phyloP scores from a whole-genome alignment of 2,888 invertebrate species.

The Trichogramma dendrolimi region DNA sequence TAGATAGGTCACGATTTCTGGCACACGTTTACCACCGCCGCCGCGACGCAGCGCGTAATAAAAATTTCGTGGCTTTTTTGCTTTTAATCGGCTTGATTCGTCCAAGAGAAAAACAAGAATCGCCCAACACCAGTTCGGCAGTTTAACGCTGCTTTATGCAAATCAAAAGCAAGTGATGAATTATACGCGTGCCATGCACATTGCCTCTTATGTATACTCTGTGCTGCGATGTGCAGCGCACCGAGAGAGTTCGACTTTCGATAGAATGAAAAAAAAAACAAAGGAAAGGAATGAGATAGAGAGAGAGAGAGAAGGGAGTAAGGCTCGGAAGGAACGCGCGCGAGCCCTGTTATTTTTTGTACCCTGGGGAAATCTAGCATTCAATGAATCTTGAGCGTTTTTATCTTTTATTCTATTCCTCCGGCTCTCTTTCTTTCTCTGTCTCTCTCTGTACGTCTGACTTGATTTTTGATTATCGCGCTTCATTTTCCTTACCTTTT shows the following conservation, averaged over 20 bases:
- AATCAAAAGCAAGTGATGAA: too few relatives aligned
- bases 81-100: too few relatives aligned
- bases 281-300: background rate
- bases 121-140: too few relatives aligned
- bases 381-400: constrained; percentile 33
- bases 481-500: background rate
- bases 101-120: too few relatives aligned
- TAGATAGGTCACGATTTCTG: too few relatives aligned
- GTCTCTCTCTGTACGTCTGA: background rate
- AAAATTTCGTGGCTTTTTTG: too few relatives aligned
- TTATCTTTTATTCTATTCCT: background rate
- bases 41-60: too few relatives aligned
- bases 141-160: too few relatives aligned
- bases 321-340: constrained; percentile 7
- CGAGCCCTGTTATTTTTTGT: constrained; percentile 34
- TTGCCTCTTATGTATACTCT: too few relatives aligned
- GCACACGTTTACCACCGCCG: too few relatives aligned
- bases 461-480: background rate
- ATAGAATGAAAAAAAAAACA: background rate
- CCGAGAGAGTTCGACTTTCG: constrained; percentile 3
- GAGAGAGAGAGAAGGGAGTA: constrained; percentile 5
- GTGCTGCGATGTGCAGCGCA: background rate
- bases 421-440: background rate
- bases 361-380: constrained; percentile 44
- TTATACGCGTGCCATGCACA: too few relatives aligned